phyloP scores from a whole-genome alignment of 2,888 invertebrate genomes.

The Drosophila bunnanda region DNA sequence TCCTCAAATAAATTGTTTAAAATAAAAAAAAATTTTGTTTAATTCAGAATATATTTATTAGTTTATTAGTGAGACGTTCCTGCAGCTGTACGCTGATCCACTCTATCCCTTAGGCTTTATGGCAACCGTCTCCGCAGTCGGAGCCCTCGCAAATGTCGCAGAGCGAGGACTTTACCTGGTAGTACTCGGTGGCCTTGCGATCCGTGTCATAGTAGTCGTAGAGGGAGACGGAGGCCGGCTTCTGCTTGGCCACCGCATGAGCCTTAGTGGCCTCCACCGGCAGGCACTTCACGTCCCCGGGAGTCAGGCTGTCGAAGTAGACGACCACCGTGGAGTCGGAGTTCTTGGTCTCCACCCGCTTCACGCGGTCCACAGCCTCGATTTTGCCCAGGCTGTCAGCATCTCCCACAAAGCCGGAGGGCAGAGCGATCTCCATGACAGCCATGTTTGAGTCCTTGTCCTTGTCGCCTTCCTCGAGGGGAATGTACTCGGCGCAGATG shows the following conservation, averaged over 20 bases:
- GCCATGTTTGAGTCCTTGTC: conserved; percentile 92
- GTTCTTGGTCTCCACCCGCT: conserved; percentile 89
- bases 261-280: conserved; percentile 93
- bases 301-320: conserved; percentile 89
- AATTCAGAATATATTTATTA: too few relatives aligned
- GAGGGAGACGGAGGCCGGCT: conserved; percentile 93
- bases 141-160: conserved; percentile 93
- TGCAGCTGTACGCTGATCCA: background rate
- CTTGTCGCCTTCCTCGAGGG: conserved; percentile 53
- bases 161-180: conserved; percentile 86
- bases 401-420: conserved; percentile 96
- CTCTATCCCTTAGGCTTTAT: conserved; percentile 34
- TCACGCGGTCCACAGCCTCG: conserved; percentile 84
- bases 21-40: too few relatives aligned
- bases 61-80: conserved; percentile 17
- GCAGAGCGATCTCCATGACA: conserved; percentile 94
- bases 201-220: conserved; percentile 96
- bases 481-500: conserved; percentile 90
- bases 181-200: conserved; percentile 79
- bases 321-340: conserved; percentile 88
- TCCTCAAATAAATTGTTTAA: too few relatives aligned
- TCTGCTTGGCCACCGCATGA: conserved; percentile 93
- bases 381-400: conserved; percentile 89
- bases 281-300: conserved; percentile 89
- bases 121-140: conserved; percentile 84